phyloP scores from a whole-genome alignment of 2,888 invertebrate species.

The Elysia crispata region DNA sequence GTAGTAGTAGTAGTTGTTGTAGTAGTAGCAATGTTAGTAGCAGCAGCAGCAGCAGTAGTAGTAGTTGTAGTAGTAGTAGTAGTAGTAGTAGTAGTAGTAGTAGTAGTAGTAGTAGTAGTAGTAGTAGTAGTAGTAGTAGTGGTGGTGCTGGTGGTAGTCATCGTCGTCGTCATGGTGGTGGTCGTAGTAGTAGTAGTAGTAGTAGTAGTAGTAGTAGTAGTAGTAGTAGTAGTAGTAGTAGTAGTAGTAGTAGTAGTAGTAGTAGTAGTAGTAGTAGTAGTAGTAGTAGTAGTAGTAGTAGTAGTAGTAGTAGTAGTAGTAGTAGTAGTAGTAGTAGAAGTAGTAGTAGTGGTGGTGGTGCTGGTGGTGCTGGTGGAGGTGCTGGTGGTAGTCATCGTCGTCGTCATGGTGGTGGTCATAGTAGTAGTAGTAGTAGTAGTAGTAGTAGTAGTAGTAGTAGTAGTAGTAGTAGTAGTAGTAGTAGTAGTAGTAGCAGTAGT shows the following conservation, averaged over 20 bases:
- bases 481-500: slow-evolving; percentile 5
- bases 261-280: background rate
- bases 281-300: background rate
- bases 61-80: background rate
- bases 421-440: too few relatives aligned
- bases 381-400: background rate
- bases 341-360: background rate
- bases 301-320: background rate
- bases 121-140: background rate
- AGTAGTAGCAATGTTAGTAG: too few relatives aligned
- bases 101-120: background rate
- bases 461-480: slow-evolving; percentile 11
- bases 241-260: background rate
- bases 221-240: background rate
- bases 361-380: background rate
- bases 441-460: too few relatives aligned
- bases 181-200: too few relatives aligned
- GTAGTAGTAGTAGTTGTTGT: too few relatives aligned
- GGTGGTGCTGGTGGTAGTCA: background rate
- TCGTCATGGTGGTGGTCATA: too few relatives aligned
- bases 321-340: background rate
- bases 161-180: too few relatives aligned
- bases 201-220: background rate
- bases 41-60: background rate
- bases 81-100: background rate